phyloP scores from a whole-genome alignment of 2,888 invertebrate genomes.

The Corythucha ciliata region DNA sequence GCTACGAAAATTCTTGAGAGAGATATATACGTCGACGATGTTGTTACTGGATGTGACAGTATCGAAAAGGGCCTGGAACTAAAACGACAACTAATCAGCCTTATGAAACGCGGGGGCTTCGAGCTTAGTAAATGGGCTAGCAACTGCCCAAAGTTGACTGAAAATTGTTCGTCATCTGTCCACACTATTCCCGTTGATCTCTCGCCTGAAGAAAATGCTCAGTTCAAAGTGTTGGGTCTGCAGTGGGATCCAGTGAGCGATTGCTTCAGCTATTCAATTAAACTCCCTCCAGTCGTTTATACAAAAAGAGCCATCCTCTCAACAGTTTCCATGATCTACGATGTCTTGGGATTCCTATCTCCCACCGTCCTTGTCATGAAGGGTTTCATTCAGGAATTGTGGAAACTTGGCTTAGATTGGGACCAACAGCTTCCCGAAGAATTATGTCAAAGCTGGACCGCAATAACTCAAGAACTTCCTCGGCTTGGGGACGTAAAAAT shows the following conservation, averaged over 20 bases:
- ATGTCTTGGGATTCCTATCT: not conserved
- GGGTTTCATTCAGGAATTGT: not conserved
- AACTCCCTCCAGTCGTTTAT: not conserved
- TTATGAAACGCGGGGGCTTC: slow-evolving; percentile 1
- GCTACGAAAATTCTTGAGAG: not conserved
- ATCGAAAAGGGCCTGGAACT: not conserved
- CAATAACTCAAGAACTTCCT: slow-evolving; percentile 7
- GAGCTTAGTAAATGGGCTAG: slow-evolving; percentile 18
- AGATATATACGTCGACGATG: not conserved
- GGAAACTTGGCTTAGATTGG: not conserved
- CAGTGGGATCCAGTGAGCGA: slow-evolving; percentile 27
- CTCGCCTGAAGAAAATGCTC: slow-evolving; percentile 6
- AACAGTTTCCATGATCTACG: not conserved
- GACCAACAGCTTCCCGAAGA: not conserved
- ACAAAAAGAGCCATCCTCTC: slow-evolving; percentile 31
- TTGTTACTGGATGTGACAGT: not conserved
- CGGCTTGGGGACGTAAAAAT: slow-evolving; percentile 10
- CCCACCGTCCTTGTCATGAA: not conserved
- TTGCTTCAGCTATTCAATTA: slow-evolving; percentile 21
- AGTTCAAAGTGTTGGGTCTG: slow-evolving; percentile 27
- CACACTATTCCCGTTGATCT: not conserved
- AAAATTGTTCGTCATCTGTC: not conserved
- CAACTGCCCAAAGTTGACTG: not conserved
- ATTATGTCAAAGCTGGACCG: not conserved
- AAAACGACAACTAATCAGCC: not conserved